Evolutionary conservation across 2,113 vertebrate genomes (phyloP).

Genomic region (Felis chaus): DNA sequence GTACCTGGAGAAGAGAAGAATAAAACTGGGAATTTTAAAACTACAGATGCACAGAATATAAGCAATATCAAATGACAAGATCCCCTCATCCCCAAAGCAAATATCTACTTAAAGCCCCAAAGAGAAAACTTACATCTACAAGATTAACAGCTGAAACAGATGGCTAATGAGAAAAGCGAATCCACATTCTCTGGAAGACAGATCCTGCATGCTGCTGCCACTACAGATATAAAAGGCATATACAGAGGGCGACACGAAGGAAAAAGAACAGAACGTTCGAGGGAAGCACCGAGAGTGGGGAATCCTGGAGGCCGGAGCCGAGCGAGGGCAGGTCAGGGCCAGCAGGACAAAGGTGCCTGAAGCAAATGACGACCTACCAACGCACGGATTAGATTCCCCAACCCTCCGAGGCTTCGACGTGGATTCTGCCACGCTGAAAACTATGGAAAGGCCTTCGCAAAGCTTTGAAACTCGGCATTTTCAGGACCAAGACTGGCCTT

Average conservation of each 20-base stretch:
- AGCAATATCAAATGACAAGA: neutral
- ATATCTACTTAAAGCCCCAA: slow-evolving; percentile 40
- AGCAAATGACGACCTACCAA: neutral
- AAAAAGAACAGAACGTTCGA: too few species aligned
- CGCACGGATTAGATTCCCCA: rapidly evolving
- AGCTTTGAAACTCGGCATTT: neutral
- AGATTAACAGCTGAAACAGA: slow-evolving; percentile 39
- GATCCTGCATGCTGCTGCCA: slow-evolving; percentile 28
- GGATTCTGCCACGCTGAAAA: neutral
- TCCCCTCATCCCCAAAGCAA: neutral
- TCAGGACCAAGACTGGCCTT: neutral
- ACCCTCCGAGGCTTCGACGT: neutral
- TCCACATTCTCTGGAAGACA: slow-evolving; percentile 15
- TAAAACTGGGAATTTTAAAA: slow-evolving; percentile 28
- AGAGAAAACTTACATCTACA: slow-evolving; percentile 51
- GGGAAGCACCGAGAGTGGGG: neutral
- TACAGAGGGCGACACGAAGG: rapidly evolving
- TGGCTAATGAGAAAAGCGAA: slow-evolving; percentile 60
- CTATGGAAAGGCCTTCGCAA: neutral
- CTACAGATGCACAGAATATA: neutral
- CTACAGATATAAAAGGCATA: neutral
- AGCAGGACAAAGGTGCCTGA: rapidly evolving
- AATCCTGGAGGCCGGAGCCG: neutral
- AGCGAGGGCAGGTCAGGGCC: neutral
- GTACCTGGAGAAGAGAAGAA: slow-evolving; percentile 36